Conservation (phyloP, 2,797 vertebrate species). For the Aulostomus chinensis region DNA sequence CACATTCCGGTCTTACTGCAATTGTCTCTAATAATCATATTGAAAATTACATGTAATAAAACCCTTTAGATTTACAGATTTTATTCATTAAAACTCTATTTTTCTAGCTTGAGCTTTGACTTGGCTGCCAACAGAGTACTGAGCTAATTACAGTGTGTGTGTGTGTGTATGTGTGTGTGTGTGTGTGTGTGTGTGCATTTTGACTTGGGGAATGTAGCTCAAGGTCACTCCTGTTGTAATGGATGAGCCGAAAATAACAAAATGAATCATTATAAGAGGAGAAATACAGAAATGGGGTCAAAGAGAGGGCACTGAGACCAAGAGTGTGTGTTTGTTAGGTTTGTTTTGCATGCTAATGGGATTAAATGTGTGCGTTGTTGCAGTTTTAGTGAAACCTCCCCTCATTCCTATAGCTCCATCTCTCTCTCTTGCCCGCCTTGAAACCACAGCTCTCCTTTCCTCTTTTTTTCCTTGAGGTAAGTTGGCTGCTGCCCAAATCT, state of each 20-base stretch:
- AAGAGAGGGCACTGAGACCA: conserved; percentile 7
- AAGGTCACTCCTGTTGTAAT: conserved; percentile 11
- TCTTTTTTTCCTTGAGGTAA: conserved; percentile 25
- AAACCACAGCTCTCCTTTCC: conserved; percentile 23
- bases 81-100: conserved; percentile 2
- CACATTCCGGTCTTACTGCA: conserved; percentile 2
- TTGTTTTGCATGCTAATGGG: background rate
- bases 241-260: conserved; percentile 25
- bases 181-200: conserved; percentile 6
- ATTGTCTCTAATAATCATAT: background rate
- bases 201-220: conserved; percentile 5
- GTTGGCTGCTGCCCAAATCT: conserved; percentile 55
- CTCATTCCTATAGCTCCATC: background rate
- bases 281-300: conserved; percentile 3
- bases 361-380: conserved; percentile 1
- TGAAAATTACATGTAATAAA: conserved; percentile 4
- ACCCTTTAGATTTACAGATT: background rate
- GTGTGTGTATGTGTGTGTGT: conserved; percentile 3
- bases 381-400: conserved; percentile 15
- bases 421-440: background rate
- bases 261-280: conserved; percentile 11
- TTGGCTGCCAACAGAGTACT: conserved; percentile 5
- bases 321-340: background rate
- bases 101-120: conserved; percentile 1
- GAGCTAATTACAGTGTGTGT: conserved; percentile 1